A percentile compares a stretch with the other conserved stretches of the same genome.
These are phyloP conservation scores for Lophius americanus DNA, from an alignment of 2,797 vertebrate species.

Conservation along the genomic window DNA sequence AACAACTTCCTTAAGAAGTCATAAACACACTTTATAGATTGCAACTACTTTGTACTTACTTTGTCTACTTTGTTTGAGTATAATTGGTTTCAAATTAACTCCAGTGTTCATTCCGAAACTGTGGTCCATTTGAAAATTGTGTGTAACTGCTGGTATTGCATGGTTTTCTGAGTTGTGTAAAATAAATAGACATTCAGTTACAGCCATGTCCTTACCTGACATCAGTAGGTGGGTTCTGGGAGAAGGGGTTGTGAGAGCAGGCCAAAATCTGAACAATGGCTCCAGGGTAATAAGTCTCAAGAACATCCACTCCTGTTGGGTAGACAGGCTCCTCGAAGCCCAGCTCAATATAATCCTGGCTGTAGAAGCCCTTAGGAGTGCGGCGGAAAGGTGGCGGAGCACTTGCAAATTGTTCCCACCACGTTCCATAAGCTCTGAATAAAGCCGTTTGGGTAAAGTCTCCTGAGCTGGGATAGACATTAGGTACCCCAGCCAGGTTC, in stretches of 20 bases:
- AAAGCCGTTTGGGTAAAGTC: constrained; percentile 98
- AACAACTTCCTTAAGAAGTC: background rate
- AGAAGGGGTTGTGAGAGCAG: constrained; percentile 96
- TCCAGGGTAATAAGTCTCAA: constrained; percentile 98
- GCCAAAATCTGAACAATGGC: constrained; percentile 95
- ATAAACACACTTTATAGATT: background rate
- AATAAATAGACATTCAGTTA: background rate
- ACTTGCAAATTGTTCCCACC: constrained; percentile 94
- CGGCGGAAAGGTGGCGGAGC: constrained; percentile 86
- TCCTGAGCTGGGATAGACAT: constrained; percentile 96
- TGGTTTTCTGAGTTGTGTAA: constrained; percentile 1
- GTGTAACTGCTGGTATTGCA: background rate
- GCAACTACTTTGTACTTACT: background rate
- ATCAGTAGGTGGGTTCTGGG: constrained; percentile 90
- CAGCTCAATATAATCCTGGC: constrained; percentile 95
- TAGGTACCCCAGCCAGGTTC: constrained; percentile 95
- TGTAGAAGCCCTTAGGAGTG: constrained; percentile 88
- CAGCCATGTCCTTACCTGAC: constrained; percentile 86
- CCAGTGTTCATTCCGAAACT: background rate
- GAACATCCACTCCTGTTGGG: constrained; percentile 94
- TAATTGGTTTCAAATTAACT: background rate
- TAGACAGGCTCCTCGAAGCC: constrained; percentile 96
- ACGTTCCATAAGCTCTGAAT: constrained; percentile 93
- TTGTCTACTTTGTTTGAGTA: background rate
- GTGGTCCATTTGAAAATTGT: background rate